These are phyloP conservation scores for Teleogryllus oceanicus DNA, from an alignment of 2,888 invertebrate genomes.

Conservation along the genomic window DNA sequence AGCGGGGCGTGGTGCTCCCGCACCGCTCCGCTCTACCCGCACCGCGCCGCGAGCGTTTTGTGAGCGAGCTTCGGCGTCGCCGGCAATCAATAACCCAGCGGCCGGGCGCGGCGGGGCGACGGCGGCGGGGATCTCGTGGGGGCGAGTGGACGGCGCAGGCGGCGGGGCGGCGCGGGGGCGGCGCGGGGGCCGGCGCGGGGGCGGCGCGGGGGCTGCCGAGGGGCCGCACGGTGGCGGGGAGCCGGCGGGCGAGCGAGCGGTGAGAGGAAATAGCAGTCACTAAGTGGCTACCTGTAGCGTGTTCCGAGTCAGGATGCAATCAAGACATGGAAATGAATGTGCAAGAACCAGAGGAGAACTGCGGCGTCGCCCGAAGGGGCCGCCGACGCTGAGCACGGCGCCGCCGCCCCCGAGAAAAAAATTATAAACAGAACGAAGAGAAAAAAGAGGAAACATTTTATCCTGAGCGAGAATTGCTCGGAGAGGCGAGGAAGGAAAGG, in stretches of 20 bases:
- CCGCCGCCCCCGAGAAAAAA: background rate
- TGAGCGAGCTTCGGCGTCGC: background rate
- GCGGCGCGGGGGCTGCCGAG: background rate
- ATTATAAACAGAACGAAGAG: slow-evolving; percentile 7
- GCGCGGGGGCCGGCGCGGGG: background rate
- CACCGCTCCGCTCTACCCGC: too few species aligned
- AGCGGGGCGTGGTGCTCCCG: too few species aligned
- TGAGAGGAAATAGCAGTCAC: slow-evolving; percentile 7
- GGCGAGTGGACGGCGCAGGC: background rate
- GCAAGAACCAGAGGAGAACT: background rate
- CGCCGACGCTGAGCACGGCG: background rate
- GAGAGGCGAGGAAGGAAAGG: background rate
- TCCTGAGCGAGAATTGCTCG: background rate
- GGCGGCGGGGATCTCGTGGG: background rate
- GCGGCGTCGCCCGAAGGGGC: background rate
- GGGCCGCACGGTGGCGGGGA: background rate
- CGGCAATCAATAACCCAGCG: slow-evolving; percentile 18
- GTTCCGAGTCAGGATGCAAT: slow-evolving; percentile 18
- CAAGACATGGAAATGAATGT: slow-evolving; percentile 18
- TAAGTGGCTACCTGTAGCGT: slow-evolving; percentile 18
- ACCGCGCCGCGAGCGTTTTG: background rate
- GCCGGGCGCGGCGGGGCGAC: background rate
- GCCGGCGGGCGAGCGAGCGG: background rate
- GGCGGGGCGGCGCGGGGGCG: background rate
- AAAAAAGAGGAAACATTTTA: slow-evolving; percentile 10